Evolutionary conservation across 1,140 invertebrate genomes (phyloP).

Genomic region (Anastatus disparis): DNA sequence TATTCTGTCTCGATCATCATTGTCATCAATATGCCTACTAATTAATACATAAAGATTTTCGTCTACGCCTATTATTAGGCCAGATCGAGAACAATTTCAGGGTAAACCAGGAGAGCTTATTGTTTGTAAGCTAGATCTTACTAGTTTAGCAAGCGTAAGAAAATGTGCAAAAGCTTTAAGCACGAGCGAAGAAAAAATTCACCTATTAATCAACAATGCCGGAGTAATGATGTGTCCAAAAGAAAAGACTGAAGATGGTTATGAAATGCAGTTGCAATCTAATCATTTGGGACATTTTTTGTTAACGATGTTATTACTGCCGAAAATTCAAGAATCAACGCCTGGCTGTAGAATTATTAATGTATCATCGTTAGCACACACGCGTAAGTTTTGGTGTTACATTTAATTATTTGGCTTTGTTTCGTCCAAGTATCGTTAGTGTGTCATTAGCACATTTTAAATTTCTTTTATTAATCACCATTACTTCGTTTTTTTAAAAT

Average conservation of each 20-base stretch:
- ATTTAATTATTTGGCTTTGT: background rate
- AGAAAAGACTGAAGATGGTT: constrained; percentile 78
- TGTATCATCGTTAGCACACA: constrained; percentile 75
- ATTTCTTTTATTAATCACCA: too few species aligned
- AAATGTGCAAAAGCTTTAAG: constrained; percentile 75
- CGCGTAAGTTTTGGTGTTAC: constrained; percentile 55
- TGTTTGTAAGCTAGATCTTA: constrained; percentile 75
- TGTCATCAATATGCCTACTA: too few species aligned
- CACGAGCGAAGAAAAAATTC: constrained; percentile 71
- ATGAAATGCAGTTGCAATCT: constrained; percentile 81
- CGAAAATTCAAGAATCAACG: constrained; percentile 67
- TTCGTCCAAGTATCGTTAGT: too few species aligned
- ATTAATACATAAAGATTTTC: too few species aligned
- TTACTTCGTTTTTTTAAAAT: too few species aligned
- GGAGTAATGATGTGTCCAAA: constrained; percentile 80
- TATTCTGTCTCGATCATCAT: too few species aligned
- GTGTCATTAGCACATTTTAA: too few species aligned
- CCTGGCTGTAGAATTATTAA: constrained; percentile 76
- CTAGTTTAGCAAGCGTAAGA: constrained; percentile 77
- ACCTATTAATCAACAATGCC: constrained; percentile 86
- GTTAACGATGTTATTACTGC: constrained; percentile 81
- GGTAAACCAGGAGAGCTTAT: constrained; percentile 69
- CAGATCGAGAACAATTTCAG: constrained; percentile 52
- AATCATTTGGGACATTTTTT: constrained; percentile 89
- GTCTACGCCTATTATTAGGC: too few species aligned